Evolutionary conservation across 2,113 vertebrate genomes (phyloP).

Genomic region (Chloropsis hardwickii): DNA sequence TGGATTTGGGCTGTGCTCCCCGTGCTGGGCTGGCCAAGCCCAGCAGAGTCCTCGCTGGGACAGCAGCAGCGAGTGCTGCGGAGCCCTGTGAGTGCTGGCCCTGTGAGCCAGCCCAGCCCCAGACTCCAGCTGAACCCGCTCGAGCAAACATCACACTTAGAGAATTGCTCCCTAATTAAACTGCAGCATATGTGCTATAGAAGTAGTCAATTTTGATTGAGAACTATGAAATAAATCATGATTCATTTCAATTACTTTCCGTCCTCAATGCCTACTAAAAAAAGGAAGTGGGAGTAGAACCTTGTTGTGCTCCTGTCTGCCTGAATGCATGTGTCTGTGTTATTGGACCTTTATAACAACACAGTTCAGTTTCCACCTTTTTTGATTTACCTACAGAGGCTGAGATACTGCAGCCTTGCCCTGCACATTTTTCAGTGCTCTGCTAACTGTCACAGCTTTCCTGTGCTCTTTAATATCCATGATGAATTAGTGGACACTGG

Average conservation of each 20-base stretch:
- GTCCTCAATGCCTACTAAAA: not conserved
- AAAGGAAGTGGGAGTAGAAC: not conserved
- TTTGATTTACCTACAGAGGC: not conserved
- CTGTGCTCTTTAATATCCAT: not conserved
- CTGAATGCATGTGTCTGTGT: not conserved
- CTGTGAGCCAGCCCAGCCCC: not conserved
- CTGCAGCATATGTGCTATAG: accelerated
- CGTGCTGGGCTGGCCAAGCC: accelerated
- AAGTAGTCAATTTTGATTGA: not conserved
- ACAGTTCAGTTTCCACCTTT: not conserved
- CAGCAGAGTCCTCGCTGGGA: not conserved
- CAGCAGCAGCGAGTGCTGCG: accelerated
- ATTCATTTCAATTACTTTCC: not conserved
- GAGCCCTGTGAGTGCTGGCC: too few species aligned
- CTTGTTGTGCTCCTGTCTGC: not conserved
- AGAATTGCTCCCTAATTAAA: not conserved
- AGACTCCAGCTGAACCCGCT: accelerated
- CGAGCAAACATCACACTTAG: accelerated
- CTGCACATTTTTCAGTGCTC: not conserved
- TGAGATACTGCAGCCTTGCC: not conserved
- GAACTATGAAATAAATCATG: not conserved
- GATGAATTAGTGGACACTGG: not conserved
- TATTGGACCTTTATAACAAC: not conserved
- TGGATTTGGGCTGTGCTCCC: accelerated
- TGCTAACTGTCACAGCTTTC: not conserved